Conservation (phyloP, 2,888 invertebrate genomes). For the Harpagoxenus sublaevis region DNA sequence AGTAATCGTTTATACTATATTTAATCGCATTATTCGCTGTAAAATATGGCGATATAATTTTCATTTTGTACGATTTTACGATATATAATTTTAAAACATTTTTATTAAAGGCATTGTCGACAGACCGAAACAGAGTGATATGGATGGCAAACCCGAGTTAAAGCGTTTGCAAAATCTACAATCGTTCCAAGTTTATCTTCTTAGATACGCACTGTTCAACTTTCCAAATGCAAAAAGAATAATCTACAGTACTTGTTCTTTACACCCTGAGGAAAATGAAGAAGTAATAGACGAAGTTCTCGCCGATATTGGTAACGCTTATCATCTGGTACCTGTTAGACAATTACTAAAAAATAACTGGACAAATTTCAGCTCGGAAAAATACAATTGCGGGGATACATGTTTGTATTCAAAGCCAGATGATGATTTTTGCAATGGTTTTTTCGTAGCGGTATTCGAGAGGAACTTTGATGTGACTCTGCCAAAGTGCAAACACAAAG, state of each 20-base stretch:
- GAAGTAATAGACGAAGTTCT: constrained; percentile 92
- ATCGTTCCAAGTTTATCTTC: constrained; percentile 93
- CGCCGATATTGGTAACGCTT: constrained; percentile 85
- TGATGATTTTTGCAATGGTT: constrained; percentile 95
- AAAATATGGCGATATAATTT: not conserved
- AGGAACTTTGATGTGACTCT: constrained; percentile 84
- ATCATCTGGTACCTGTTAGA: constrained; percentile 89
- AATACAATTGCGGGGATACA: constrained; percentile 90
- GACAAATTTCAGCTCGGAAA: constrained; percentile 90
- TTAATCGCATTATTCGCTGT: too few relatives aligned
- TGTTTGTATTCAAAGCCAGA: constrained; percentile 94
- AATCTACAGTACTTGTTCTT: constrained; percentile 98
- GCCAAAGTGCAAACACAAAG: constrained; percentile 69
- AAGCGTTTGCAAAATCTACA: constrained; percentile 90
- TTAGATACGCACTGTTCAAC: constrained; percentile 93
- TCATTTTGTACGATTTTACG: not conserved
- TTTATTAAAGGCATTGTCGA: constrained; percentile 88
- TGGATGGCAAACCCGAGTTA: constrained; percentile 86
- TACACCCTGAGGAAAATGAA: constrained; percentile 97
- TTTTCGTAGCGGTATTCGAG: constrained; percentile 97
- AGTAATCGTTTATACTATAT: not conserved
- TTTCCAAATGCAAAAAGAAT: constrained; percentile 95
- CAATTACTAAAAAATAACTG: constrained; percentile 89
- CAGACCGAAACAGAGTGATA: constrained; percentile 87
- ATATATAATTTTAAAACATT: not conserved